A percentile compares a stretch with the other conserved stretches of the same genome.
These are phyloP conservation scores for Menidia beryllina DNA, from an alignment of 2,113 vertebrate species.

Conservation along the genomic window DNA sequence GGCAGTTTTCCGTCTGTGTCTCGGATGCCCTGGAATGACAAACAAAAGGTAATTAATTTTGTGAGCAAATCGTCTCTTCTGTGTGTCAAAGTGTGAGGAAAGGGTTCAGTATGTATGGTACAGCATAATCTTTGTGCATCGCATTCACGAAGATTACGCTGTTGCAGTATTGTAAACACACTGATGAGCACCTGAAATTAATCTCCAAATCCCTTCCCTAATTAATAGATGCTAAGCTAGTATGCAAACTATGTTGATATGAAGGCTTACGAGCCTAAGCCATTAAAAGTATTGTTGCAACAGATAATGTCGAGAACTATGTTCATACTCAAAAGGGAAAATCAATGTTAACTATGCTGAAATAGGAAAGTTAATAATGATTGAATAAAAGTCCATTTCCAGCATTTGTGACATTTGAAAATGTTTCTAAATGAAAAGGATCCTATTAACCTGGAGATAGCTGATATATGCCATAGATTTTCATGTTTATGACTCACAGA, in stretches of 20 bases:
- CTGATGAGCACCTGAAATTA: not conserved
- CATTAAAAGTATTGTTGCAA: no score
- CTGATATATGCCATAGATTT: no score
- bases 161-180: slow-evolving; percentile 1
- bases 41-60: not conserved
- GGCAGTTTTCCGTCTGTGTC: no score
- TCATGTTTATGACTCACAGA: no score
- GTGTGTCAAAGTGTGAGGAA: not conserved
- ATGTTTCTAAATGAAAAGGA: not conserved
- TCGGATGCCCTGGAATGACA: not conserved
- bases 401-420: not conserved
- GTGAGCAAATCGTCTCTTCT: not conserved
- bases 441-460: no score
- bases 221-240: not conserved
- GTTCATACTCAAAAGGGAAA: not conserved
- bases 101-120: not conserved
- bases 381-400: not conserved
- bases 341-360: not conserved
- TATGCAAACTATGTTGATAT: not conserved
- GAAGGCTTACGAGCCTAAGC: not conserved
- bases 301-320: slow-evolving; percentile 5
- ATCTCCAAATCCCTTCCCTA: not conserved
- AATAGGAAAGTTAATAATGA: not conserved
- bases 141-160: not conserved
- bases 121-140: not conserved